Conservation (phyloP, 2,797 vertebrate genomes). For the Danio choprae region DNA sequence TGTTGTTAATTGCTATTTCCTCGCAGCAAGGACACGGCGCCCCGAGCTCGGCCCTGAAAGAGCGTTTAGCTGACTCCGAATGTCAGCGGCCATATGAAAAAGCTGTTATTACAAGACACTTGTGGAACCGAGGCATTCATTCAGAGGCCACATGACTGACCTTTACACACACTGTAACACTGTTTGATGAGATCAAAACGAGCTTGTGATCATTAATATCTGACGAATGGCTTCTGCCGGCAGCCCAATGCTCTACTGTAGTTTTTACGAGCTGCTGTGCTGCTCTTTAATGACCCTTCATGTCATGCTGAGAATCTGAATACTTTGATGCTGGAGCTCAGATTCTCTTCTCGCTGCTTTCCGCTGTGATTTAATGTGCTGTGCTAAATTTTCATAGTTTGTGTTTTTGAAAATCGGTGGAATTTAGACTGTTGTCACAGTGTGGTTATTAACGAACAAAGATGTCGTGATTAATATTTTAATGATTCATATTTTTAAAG, state of each 20-base stretch:
- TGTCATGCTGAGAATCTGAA: conserved; percentile 28
- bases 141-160: conserved; percentile 22
- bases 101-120: conserved; percentile 21
- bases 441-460: neutral
- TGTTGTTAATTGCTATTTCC: conserved; percentile 28
- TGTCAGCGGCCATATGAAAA: conserved; percentile 25
- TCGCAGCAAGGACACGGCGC: neutral
- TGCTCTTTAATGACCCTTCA: neutral
- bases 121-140: conserved; percentile 1
- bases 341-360: neutral
- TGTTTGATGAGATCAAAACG: conserved; percentile 35
- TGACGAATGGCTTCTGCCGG: conserved; percentile 4
- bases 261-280: conserved; percentile 6
- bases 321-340: conserved; percentile 6
- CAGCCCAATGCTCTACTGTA: conserved; percentile 20
- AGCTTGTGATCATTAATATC: conserved; percentile 12
- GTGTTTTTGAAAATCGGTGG: neutral
- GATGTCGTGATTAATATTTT: neutral
- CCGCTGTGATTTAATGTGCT: neutral
- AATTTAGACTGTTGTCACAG: neutral
- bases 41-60: neutral
- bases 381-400: conserved; percentile 1
- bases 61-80: conserved; percentile 16
- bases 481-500: neutral
- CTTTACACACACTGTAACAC: conserved; percentile 7